Conservation (phyloP, 2,888 invertebrate genomes). For the Carpatolechia fugitivella region DNA sequence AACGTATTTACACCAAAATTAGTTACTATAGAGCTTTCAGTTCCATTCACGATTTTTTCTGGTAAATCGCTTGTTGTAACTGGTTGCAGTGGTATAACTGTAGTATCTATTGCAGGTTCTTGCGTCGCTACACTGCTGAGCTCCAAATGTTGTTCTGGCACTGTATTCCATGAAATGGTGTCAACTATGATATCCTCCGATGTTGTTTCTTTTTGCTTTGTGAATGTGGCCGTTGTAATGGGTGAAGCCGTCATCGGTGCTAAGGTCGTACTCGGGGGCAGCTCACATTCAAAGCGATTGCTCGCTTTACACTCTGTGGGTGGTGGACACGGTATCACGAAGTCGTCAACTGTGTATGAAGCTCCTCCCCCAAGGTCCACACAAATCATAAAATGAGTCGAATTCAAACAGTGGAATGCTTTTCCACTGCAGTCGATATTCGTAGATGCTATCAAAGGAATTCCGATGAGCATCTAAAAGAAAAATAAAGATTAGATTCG, state of each 20-base stretch:
- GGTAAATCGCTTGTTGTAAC: conserved; percentile 12
- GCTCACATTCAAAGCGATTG: conserved; percentile 66
- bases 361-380: conserved; percentile 65
- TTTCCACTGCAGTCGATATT: conserved; percentile 67
- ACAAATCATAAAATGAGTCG: conserved; percentile 73
- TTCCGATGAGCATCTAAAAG: conserved; percentile 46
- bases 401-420: conserved; percentile 67
- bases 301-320: conserved; percentile 50
- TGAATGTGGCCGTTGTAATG: neutral
- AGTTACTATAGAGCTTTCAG: conserved; percentile 7
- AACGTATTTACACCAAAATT: conserved; percentile 4
- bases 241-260: conserved; percentile 17
- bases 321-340: conserved; percentile 57
- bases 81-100: neutral
- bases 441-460: conserved; percentile 39
- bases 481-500: neutral
- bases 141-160: neutral
- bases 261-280: conserved; percentile 33
- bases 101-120: neutral
- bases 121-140: neutral
- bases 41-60: conserved; percentile 16
- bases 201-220: neutral
- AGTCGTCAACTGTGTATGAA: conserved; percentile 60
- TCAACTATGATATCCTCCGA: neutral
- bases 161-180: neutral